Conservation (phyloP, 2,888 invertebrate genomes). For the Scaptomyza cyrtandrae region DNA sequence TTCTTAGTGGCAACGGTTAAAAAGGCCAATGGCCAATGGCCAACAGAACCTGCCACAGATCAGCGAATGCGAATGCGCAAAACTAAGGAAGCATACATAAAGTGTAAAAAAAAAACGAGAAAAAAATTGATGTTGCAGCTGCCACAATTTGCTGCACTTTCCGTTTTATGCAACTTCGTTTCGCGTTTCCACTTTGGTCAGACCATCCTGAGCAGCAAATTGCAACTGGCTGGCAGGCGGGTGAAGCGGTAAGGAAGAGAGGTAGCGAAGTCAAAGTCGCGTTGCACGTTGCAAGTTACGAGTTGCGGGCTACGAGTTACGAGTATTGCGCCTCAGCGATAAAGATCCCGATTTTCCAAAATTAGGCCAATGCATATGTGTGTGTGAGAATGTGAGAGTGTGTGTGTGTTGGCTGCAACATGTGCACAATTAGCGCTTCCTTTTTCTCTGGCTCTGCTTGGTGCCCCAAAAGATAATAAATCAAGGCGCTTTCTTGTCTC, state of each 20-base stretch:
- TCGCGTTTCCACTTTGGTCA: constrained; percentile 39
- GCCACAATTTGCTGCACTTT: constrained; percentile 81
- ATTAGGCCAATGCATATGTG: constrained; percentile 65
- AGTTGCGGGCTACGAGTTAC: constrained; percentile 60
- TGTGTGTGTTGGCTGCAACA: constrained; percentile 51
- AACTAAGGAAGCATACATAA: constrained; percentile 16
- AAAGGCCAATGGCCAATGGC: constrained; percentile 66
- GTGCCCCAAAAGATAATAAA: constrained; percentile 38
- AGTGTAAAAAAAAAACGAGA: constrained; percentile 5
- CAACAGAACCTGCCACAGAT: constrained; percentile 57
- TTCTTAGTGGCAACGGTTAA: constrained; percentile 55
- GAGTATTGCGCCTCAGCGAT: constrained; percentile 69
- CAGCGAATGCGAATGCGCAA: constrained; percentile 36
- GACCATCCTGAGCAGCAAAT: constrained; percentile 49
- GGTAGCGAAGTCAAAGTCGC: constrained; percentile 11
- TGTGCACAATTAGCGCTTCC: constrained; percentile 79
- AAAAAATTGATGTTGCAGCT: constrained; percentile 69
- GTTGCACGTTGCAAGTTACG: constrained; percentile 33
- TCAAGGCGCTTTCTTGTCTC: constrained; percentile 45
- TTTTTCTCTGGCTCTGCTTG: constrained; percentile 33
- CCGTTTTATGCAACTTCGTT: constrained; percentile 76
- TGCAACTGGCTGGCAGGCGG: constrained; percentile 6
- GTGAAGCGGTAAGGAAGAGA: background rate
- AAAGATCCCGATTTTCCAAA: constrained; percentile 75
- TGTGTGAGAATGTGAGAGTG: constrained; percentile 28